phyloP scores from a whole-genome alignment of 2,888 invertebrate species.

The Dolichopus griseipennis region DNA sequence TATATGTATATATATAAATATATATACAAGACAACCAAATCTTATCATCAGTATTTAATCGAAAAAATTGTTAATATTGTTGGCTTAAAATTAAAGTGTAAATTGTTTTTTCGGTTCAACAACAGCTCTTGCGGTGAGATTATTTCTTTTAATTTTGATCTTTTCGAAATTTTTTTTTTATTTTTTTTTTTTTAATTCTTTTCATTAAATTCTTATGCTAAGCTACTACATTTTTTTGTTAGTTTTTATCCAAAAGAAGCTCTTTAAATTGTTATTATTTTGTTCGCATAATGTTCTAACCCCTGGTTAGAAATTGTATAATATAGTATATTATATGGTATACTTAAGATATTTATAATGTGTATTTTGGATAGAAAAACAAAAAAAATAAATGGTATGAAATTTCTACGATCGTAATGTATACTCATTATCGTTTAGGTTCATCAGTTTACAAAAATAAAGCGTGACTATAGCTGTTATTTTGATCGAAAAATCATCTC shows the following conservation, averaged over 20 bases:
- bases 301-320: background rate
- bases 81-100: background rate
- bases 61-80: background rate
- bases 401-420: background rate
- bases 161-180: no score
- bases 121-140: no score
- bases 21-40: background rate
- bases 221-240: background rate
- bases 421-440: conserved; percentile 1
- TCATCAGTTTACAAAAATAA: background rate
- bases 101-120: background rate
- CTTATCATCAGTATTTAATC: background rate
- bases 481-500: background rate
- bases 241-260: background rate
- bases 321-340: no score
- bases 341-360: no score
- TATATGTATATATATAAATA: no score
- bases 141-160: no score
- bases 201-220: background rate
- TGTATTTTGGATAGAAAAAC: background rate
- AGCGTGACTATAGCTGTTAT: conserved; percentile 4
- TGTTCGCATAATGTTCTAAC: background rate
- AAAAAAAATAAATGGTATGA: background rate
- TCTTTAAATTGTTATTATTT: background rate
- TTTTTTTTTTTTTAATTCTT: background rate